Conservation (phyloP, 2,113 vertebrate species). For the Ochotona curzoniae region DNA sequence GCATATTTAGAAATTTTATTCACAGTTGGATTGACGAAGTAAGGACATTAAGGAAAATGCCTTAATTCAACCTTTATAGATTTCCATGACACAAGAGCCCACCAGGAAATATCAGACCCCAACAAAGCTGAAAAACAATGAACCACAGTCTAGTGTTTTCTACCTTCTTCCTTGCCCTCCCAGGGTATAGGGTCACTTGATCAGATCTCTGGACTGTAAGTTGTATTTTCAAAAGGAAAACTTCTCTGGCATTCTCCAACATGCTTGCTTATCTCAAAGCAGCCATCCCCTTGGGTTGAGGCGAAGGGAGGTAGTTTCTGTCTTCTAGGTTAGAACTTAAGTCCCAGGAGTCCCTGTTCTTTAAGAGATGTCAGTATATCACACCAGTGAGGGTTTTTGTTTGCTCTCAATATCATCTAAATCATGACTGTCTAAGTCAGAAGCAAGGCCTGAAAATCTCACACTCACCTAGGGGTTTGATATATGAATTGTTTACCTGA, state of each 20-base stretch:
- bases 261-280: too few relatives aligned
- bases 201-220: neutral
- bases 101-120: neutral
- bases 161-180: neutral
- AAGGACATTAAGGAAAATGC: neutral
- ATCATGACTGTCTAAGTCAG: neutral
- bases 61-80: neutral
- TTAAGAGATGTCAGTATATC: neutral
- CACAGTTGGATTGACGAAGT: neutral
- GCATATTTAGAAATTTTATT: neutral
- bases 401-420: constrained; percentile 10
- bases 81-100: neutral
- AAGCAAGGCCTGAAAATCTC: neutral
- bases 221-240: neutral
- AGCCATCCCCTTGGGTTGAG: neutral
- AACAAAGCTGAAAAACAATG: neutral
- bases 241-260: neutral
- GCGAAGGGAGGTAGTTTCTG: neutral
- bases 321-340: neutral
- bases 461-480: rapidly evolving
- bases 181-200: neutral
- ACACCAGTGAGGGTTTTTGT: neutral
- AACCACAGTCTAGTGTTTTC: neutral
- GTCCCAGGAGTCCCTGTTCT: neutral
- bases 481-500: neutral